Evolutionary conservation across 2,113 vertebrate genomes (phyloP).

Genomic region (Promerops cafer): DNA sequence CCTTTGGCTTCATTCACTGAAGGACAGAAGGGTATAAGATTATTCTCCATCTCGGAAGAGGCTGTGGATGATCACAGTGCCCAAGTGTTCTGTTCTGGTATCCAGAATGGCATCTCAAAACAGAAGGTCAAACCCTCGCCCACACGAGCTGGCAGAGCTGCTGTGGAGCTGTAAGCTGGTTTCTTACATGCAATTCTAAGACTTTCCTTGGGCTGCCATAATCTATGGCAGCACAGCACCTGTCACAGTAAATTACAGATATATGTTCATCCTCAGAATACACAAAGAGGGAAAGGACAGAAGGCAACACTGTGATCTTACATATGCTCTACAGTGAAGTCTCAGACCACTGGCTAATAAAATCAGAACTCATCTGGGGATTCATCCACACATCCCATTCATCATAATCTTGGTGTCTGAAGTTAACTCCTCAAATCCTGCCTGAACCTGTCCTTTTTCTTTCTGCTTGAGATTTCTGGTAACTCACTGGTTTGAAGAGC

Average conservation of each 20-base stretch:
- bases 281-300: neutral
- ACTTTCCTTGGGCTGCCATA: neutral
- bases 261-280: neutral
- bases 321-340: accelerated
- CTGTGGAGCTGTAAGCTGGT: neutral
- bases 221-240: neutral
- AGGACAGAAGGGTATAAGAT: neutral
- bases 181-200: neutral
- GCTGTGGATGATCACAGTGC: neutral
- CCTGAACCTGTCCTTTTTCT: neutral
- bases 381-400: neutral
- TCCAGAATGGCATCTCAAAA: neutral
- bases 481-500: neutral
- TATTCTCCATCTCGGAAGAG: neutral
- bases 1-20: neutral
- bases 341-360: neutral
- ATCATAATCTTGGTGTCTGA: neutral
- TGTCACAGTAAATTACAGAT: neutral
- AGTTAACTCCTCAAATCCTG: neutral
- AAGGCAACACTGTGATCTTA: neutral
- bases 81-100: neutral
- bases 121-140: neutral
- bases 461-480: neutral
- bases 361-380: neutral
- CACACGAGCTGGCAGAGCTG: neutral